Evolutionary conservation across 2,888 invertebrate species (phyloP), one percentile per base, ranked within the genome.

Genomic region (Pherbina coryleti): DNA sequence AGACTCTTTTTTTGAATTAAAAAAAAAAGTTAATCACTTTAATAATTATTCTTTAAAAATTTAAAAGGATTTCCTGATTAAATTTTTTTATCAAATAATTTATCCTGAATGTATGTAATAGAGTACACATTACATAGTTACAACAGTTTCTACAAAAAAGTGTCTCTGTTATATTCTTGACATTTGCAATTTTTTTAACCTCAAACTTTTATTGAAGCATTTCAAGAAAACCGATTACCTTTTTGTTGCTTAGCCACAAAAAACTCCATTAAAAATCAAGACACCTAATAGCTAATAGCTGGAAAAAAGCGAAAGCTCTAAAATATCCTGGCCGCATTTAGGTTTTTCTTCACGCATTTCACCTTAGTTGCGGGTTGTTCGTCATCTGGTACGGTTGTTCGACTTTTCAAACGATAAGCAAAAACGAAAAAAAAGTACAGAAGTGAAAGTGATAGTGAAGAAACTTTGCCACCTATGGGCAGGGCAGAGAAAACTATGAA

Each of bases 291-390:
- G 34, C 44, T 62, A 60, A 49, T 37, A 37, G 34, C 34, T 53
- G 25, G 4, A 57, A 37, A n/a, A 28, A 25, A 51, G 37, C 19
- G 28, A 28, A 22, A n/a, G n/a, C 55, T 55, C 22, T 55, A 66
- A 76, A 71, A 62, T 17, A 22, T 57, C 28, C 69, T 76, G 71
- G 64, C 62, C 71, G 25, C 44, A 73, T 78, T 79, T 66, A 62
- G 37, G 19, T 74, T 60, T 60, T 70, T 60, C 51, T 67, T 34
- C 55, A 28, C 62, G 53, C 71, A 80, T 78, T 79, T 70, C 55
- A 71, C 74, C 70, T 85, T 81, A 88, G 87, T 88, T 84, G 85
- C 84, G 82, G 79, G 85, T 85, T 82, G 84, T 82, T 78, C 82
- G 85, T 84, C 74, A 78, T 80, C 74, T 81, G 79, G 85, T 85